phyloP scores from a whole-genome alignment of 2,113 vertebrate species.

The Pithys albifrons region DNA sequence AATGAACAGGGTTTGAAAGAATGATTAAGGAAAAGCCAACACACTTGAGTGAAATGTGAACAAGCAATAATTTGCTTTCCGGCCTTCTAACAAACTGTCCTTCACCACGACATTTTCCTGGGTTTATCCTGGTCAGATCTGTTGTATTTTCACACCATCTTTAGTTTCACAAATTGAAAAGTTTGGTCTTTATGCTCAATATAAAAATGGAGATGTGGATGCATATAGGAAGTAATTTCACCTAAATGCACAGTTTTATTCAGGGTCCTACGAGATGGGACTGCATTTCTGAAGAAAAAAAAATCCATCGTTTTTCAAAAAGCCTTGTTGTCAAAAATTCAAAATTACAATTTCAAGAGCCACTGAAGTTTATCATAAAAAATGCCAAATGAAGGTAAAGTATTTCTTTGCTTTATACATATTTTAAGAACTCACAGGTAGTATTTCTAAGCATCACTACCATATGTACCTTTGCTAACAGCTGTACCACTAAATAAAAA shows the following conservation, averaged over 20 bases:
- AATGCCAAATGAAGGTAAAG: slow-evolving; percentile 41
- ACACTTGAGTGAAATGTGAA: background rate
- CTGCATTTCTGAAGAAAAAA: background rate
- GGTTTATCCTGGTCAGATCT: background rate
- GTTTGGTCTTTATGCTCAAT: background rate
- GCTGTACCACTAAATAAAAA: slow-evolving; percentile 54
- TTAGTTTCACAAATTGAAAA: background rate
- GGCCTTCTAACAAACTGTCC: background rate
- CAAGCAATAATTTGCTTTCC: background rate
- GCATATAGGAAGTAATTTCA: background rate
- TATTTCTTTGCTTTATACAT: slow-evolving; percentile 55
- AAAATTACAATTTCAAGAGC: background rate
- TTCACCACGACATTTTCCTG: background rate
- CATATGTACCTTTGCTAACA: slow-evolving; percentile 40
- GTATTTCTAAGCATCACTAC: slow-evolving; percentile 41
- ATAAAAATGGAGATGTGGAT: background rate
- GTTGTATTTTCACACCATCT: background rate
- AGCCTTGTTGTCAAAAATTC: background rate
- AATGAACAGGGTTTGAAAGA: background rate
- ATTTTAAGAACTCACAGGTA: slow-evolving; percentile 60
- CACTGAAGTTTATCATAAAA: slow-evolving; percentile 22
- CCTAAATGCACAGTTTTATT: background rate
- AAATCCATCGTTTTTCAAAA: background rate
- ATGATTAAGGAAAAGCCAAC: background rate
- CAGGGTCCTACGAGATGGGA: background rate